Evolutionary conservation across 2,888 invertebrate species (phyloP), one percentile per base, ranked within the genome.

Genomic region (Caenorhabditis afra): DNA sequence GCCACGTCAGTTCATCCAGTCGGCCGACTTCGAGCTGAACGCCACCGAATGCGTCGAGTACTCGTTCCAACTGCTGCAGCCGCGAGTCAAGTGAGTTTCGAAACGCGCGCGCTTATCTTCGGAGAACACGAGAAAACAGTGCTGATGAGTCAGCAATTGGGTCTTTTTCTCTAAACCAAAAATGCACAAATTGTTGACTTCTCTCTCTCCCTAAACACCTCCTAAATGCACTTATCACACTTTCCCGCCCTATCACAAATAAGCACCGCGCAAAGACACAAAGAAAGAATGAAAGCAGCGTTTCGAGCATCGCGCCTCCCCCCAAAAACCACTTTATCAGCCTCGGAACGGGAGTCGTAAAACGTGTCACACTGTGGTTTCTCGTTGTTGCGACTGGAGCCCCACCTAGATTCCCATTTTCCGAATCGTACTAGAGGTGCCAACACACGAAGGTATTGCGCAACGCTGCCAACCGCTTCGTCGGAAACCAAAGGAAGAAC

Each of bases 1-100:
- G 8, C 71, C 81, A 5, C 70, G 74, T 29, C 47, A 70, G 2
- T 83, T 83, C 79, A 66, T 82, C 44, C 61, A 62, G 35, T 79
- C 83, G 1, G 81, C 79, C 16, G 80, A 81, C 16, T 83, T 85
- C 67, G 59, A 62, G 10, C 47, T 85, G 39, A 83, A 80, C 35
- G 58, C 67, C 37, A 78, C 74, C 12, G 37, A 50, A 22, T 85
- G 85, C 52, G 50, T 83, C 12, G 81, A 85, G 71, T 85, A 62
- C 45, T 62, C 66, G 11, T 85, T 76, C 80, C 66, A 67, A 39
- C 66, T 85, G 7, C 52, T 64, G 66, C 83, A 83, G 37, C 67
- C 55, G 41, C 52, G 77, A 45, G 81, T 81, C 73, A 83, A 70
- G 85, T 85, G 39, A 59, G 78, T 71, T 49, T 66, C 41, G 44